Conservation (phyloP, 2,888 invertebrate genomes). For the Habrosyne pyritoides region DNA sequence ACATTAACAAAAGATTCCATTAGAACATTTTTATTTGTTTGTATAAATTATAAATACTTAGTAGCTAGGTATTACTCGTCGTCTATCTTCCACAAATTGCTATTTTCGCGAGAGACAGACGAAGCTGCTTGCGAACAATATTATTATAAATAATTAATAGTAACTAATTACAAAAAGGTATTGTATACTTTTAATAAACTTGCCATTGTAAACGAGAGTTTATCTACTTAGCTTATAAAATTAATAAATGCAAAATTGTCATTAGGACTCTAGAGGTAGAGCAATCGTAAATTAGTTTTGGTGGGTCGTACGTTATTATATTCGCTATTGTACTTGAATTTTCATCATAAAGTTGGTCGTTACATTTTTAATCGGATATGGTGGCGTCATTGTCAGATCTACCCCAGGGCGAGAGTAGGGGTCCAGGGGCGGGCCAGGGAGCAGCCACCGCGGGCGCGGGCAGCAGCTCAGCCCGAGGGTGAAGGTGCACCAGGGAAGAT, state of each 20-base stretch:
- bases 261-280: conserved; percentile 9
- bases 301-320: neutral
- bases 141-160: neutral
- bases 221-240: conserved; percentile 18
- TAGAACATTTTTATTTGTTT: neutral
- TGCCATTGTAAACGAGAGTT: conserved; percentile 12
- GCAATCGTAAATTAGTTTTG: neutral
- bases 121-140: conserved; percentile 32
- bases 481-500: conserved; percentile 69
- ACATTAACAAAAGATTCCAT: neutral
- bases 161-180: neutral
- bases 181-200: neutral
- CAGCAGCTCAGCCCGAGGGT: conserved; percentile 70
- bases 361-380: conserved; percentile 57
- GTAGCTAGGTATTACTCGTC: conserved; percentile 39
- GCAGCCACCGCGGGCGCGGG: conserved; percentile 68
- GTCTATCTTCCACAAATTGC: conserved; percentile 66
- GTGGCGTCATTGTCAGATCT: conserved; percentile 73
- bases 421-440: conserved; percentile 71
- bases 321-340: neutral
- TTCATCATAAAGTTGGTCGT: conserved; percentile 9
- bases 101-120: conserved; percentile 65
- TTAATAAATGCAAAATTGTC: conserved; percentile 31
- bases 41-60: conserved; percentile 23
- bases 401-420: conserved; percentile 72